These are phyloP conservation scores for Aspidapion aeneum DNA, from an alignment of 2,888 invertebrate genomes.

Conservation along the genomic window DNA sequence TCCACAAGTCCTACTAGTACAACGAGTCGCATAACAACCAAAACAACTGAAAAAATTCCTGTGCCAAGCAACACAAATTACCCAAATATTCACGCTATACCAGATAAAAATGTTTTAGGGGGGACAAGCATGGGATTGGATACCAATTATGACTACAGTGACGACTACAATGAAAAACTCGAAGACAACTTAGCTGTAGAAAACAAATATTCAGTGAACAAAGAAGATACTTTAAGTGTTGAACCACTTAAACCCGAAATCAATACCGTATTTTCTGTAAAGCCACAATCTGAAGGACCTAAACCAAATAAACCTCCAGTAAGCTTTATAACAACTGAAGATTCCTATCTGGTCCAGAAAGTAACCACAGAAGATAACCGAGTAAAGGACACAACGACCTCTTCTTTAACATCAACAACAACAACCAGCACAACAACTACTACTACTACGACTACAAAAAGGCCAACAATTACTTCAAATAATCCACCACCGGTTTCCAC, in stretches of 20 bases:
- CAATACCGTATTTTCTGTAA: constrained; percentile 5
- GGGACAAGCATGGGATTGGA: constrained; percentile 37
- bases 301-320: constrained; percentile 8
- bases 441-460: constrained; percentile 19
- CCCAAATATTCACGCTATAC: constrained; percentile 32
- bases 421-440: constrained; percentile 28
- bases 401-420: constrained; percentile 21
- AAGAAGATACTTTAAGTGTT: constrained; percentile 26
- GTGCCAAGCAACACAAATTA: constrained; percentile 18
- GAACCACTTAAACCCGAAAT: constrained; percentile 24
- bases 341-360: neutral
- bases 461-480: constrained; percentile 24
- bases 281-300: neutral
- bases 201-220: constrained; percentile 29
- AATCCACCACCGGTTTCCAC: constrained; percentile 23
- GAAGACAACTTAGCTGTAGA: constrained; percentile 40
- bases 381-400: constrained; percentile 12
- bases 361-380: constrained; percentile 5
- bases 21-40: constrained; percentile 29
- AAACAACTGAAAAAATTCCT: constrained; percentile 22
- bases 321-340: constrained; percentile 17
- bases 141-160: constrained; percentile 38
- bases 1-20: constrained; percentile 12
- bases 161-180: constrained; percentile 37
- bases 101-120: constrained; percentile 30